Evolutionary conservation across 1,140 invertebrate genomes (phyloP).

Genomic region (Plodia interpunctella): DNA sequence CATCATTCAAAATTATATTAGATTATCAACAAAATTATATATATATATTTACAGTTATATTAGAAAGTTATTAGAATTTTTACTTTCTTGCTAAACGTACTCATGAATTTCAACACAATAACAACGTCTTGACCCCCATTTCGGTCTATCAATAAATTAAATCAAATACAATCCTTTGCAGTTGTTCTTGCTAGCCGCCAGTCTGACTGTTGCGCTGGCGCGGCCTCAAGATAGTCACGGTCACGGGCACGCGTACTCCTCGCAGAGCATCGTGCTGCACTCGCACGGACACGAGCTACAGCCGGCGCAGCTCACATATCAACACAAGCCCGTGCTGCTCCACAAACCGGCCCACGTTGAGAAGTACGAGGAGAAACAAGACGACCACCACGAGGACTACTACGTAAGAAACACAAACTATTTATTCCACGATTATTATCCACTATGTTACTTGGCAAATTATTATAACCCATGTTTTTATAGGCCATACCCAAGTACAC

Average conservation of each 20-base stretch:
- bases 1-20: too few species aligned
- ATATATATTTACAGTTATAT: too few species aligned
- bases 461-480: neutral
- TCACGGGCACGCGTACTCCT: slow-evolving; percentile 18
- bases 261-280: slow-evolving; percentile 21
- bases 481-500: slow-evolving; percentile 35
- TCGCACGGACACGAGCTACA: slow-evolving; percentile 10
- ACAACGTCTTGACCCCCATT: too few species aligned
- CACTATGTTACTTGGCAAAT: neutral
- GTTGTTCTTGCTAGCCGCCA: slow-evolving; percentile 52
- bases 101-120: too few species aligned
- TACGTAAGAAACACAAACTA: slow-evolving; percentile 10
- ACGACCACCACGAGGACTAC: slow-evolving; percentile 16
- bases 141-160: too few species aligned
- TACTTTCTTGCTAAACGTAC: too few species aligned
- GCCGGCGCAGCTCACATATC: neutral
- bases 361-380: slow-evolving; percentile 11
- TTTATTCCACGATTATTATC: neutral
- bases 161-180: too few species aligned
- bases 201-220: slow-evolving; percentile 35
- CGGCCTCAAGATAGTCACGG: slow-evolving; percentile 22
- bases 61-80: too few species aligned
- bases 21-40: too few species aligned
- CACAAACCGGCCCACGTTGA: slow-evolving; percentile 19
- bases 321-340: slow-evolving; percentile 16